These are phyloP conservation scores for Sparus aurata DNA, from an alignment of 2,797 vertebrate species.

Conservation along the genomic window DNA sequence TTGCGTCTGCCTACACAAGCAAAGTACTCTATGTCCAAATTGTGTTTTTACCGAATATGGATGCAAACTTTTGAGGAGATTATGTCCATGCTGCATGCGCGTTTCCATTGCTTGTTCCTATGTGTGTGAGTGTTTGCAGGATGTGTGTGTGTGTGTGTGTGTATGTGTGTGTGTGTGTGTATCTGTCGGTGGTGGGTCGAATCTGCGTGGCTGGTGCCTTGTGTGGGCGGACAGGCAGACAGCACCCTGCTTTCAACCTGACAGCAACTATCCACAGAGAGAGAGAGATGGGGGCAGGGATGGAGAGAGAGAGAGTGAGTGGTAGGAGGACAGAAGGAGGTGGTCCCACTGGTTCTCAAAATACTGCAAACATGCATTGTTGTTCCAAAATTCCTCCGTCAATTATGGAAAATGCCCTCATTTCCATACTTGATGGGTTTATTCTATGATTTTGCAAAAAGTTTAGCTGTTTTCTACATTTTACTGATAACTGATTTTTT, in stretches of 20 bases:
- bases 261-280: constrained; percentile 58
- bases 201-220: constrained; percentile 60
- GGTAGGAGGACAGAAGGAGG: constrained; percentile 18
- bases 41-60: not conserved
- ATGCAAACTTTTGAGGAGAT: constrained; percentile 31
- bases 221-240: constrained; percentile 76
- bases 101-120: constrained; percentile 7
- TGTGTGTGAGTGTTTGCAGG: constrained; percentile 22
- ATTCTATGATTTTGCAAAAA: not conserved
- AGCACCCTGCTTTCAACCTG: constrained; percentile 70
- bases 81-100: not conserved
- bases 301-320: not conserved
- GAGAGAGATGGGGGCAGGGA: too few species aligned
- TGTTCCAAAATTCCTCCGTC: not conserved
- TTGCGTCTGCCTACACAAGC: constrained; percentile 32
- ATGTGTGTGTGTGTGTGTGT: constrained; percentile 25
- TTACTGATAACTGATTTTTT: too few species aligned
- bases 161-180: constrained; percentile 22
- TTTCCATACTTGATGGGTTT: not conserved
- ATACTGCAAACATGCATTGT: constrained; percentile 28
- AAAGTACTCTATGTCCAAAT: constrained; percentile 3
- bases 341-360: constrained; percentile 2
- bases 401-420: too few species aligned
- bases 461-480: not conserved
- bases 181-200: constrained; percentile 59